Base-by-base conservation (phyloP, 2,113 vertebrate genomes). In the Reinhardtius hippoglossoides region DNA sequence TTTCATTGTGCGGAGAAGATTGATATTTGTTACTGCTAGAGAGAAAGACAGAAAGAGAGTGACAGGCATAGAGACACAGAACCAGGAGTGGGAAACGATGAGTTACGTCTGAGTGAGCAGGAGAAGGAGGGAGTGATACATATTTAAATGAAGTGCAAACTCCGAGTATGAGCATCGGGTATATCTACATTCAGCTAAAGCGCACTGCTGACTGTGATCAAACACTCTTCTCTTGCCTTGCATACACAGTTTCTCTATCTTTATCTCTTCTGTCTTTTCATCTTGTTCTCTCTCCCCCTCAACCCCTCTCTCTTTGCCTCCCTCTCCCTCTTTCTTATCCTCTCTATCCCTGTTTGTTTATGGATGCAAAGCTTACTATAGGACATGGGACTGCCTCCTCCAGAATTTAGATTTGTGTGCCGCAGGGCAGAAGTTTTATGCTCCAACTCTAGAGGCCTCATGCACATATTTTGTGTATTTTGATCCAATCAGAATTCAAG, bases 171-270 rank as follows among this genome's bases (percentile, higher is more conserved):
- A 62, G 59, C 62, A 68, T 83, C 15, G 62, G 48, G 31, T 74
- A 60, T 65, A 61, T 75, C 71, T 56, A 24, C 73, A 88, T 79
- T 78, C 54, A 76, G 74, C 62, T 35, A 55, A 64, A 80, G 67
- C 56, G 74, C 13, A 55, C 40, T 81, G 82, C 81, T 89, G 86
- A 88, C 50, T 15, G 84, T 67, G 52, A 90, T 85, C 77, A 83
- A 88, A 88, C 31, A 44, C 50, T 42, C 42, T 59, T 24, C 61
- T 73, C 76, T 58, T 52, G 64, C 60, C 60, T 63, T 40, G 40
- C 76, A 73, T 56, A 18, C 64, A 50, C 56, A 63, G 6, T 61
- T 77, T 71, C 35, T 74, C 26, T 54, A 27, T 78, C 63, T 80
- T 74, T 76, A 61, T 79, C 76, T 74, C 48, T n/a, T 58, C 26